Evolutionary conservation across 2,113 vertebrate species (phyloP).

Genomic region (Brevimyrus niger): DNA sequence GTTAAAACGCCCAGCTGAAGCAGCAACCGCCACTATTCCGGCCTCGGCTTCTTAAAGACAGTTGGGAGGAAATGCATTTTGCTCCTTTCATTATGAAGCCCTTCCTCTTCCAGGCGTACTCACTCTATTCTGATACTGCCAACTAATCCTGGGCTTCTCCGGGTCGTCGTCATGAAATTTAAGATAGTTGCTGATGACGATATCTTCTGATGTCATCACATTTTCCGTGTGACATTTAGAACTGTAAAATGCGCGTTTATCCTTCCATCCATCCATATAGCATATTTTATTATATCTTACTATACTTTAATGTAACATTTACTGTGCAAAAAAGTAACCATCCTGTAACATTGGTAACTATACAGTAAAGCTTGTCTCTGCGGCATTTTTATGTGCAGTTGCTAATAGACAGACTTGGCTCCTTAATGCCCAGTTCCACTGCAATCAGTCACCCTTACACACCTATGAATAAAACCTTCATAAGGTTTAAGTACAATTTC

Average conservation of each 20-base stretch:
- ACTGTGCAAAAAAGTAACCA: background rate
- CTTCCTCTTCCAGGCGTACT: background rate
- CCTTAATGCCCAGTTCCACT: background rate
- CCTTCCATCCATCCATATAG: background rate
- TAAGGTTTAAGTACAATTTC: background rate
- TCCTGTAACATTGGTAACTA: background rate
- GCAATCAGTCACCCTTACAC: background rate
- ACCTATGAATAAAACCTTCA: background rate
- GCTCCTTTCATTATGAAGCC: background rate
- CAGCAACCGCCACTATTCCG: background rate
- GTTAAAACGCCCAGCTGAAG: background rate
- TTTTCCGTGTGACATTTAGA: background rate
- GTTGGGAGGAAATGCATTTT: background rate
- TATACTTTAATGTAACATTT: background rate
- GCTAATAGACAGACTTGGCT: background rate
- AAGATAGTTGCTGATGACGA: background rate
- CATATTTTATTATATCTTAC: background rate
- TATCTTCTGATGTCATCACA: background rate
- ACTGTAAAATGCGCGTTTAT: background rate
- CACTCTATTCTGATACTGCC: background rate
- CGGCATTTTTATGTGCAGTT: background rate
- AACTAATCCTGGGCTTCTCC: background rate
- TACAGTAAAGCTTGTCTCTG: background rate
- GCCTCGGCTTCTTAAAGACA: background rate
- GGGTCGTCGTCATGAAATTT: background rate